These are phyloP conservation scores for Amphipyra tragopoginis DNA, from an alignment of 2,888 invertebrate genomes.

Conservation along the genomic window DNA sequence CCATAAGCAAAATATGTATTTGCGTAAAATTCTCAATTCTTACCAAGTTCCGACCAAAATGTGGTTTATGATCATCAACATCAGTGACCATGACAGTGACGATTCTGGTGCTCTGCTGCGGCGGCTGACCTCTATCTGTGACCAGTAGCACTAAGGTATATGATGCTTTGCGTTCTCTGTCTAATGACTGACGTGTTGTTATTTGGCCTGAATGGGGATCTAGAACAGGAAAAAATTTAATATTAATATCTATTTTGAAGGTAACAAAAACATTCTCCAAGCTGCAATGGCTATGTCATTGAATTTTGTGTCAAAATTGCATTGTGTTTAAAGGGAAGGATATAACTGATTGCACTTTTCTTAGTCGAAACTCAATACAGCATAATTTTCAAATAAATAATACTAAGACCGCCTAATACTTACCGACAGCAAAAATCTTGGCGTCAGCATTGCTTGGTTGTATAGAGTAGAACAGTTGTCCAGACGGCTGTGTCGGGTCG, in stretches of 20 bases:
- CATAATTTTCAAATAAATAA: too few relatives aligned
- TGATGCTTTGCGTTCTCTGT: constrained; percentile 93
- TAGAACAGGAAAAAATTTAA: constrained; percentile 62
- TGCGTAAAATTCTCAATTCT: constrained; percentile 44
- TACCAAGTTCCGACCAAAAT: constrained; percentile 92
- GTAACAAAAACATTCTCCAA: too few relatives aligned
- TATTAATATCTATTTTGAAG: too few relatives aligned
- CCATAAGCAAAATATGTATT: too few relatives aligned
- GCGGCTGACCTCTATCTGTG: constrained; percentile 93
- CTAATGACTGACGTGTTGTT: constrained; percentile 92
- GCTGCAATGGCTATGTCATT: too few relatives aligned
- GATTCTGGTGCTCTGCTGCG: constrained; percentile 93
- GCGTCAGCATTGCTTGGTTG: constrained; percentile 92
- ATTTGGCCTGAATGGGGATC: constrained; percentile 93
- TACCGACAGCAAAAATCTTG: constrained; percentile 91
- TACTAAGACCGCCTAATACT: too few relatives aligned
- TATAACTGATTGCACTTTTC: too few relatives aligned
- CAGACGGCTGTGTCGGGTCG: constrained; percentile 93
- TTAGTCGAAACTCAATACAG: too few relatives aligned
- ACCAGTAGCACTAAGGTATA: constrained; percentile 95
- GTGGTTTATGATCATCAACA: constrained; percentile 94
- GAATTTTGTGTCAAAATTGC: too few relatives aligned
- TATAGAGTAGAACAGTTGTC: constrained; percentile 92
- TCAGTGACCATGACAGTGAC: constrained; percentile 92
- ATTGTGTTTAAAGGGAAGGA: too few relatives aligned